Percentiles rank a stretch among this genome's conserved stretches.
Conservation (phyloP, 2,797 vertebrate genomes). For the Gila robusta region DNA sequence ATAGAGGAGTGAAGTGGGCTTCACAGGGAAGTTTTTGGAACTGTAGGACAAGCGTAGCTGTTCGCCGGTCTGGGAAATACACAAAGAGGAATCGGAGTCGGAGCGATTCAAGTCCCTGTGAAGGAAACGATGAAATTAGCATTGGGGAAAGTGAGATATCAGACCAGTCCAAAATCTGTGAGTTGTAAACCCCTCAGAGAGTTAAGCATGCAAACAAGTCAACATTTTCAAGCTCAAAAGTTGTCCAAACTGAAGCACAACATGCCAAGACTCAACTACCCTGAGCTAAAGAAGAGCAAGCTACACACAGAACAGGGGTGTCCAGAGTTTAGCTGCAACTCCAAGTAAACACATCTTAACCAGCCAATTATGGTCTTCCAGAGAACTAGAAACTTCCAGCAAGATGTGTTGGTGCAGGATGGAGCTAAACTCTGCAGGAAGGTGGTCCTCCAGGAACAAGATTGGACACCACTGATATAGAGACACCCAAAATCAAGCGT, state of each 20-base stretch:
- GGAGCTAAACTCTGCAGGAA: neutral
- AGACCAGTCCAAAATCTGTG: neutral
- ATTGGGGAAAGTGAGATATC: neutral
- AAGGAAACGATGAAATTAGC: conserved; percentile 43
- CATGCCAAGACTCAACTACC: conserved; percentile 67
- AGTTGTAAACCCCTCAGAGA: neutral
- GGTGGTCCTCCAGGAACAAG: neutral
- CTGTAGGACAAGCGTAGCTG: conserved; percentile 77
- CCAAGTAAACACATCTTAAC: neutral
- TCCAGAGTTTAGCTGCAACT: neutral
- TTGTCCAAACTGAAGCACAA: conserved; percentile 38
- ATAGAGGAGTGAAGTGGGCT: conserved; percentile 82
- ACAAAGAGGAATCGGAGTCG: conserved; percentile 91
- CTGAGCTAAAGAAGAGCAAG: conserved; percentile 1
- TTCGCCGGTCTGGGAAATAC: conserved; percentile 87
- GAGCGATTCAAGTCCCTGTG: conserved; percentile 94
- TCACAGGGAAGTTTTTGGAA: conserved; percentile 82
- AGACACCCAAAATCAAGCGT: neutral
- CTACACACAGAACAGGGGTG: neutral
- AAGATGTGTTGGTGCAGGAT: neutral
- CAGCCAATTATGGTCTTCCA: neutral
- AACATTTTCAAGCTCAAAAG: neutral
- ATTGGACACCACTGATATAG: neutral
- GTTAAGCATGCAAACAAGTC: neutral
- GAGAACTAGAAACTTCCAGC: neutral